Evolutionary conservation across 2,888 invertebrate species (phyloP), one percentile per base, ranked within the genome.

Genomic region (Ophonus ardosiacus): DNA sequence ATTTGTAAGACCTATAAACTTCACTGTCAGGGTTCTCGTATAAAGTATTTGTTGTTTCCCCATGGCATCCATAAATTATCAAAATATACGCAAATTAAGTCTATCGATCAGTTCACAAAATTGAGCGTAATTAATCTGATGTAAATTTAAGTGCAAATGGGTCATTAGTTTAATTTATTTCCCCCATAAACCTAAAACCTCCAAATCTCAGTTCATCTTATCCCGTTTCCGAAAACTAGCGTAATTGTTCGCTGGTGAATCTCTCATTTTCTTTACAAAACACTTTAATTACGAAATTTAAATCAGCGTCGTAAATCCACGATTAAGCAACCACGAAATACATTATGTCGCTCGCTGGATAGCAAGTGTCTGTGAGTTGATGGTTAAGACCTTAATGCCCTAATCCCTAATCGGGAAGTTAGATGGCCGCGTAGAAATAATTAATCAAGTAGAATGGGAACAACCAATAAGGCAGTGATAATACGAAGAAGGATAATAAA

Each of bases 271-370:
- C 81, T 65, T 65, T 15, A 51, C 63, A 68, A 81, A 63, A 81
- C 68, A 81, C 51, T 68, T 74, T 83, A 83, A 83, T 83, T 83
- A 83, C 61, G 61, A 83, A 83, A 83, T 83, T 83, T 83, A 83
- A 83, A 83, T 83, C 76, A 59, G 83, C 76, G 59, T 74, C 59
- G 59, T 74, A 74, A 82, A 83, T 59, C 74, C 83, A 31, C 31
- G 40, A 83, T 83, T 83, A 83, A 71, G 83, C 83, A 83, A 56
- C 83, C 83, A 74, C 83, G 59, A 83, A 71, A 56, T 83, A 83
- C 83, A 83, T 83, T 74, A 76, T 76, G 68, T 68, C n/a, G 21
- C 63, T 24, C n/a, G 10, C 38, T 38, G 31, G 38, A 24, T n/a
- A 38, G 59, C 63, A 24, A 13, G 31, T 38, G 21, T 15, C 68